Evolutionary conservation across 2,888 invertebrate genomes (phyloP).

Genomic region (Pseudococcus longispinus): DNA sequence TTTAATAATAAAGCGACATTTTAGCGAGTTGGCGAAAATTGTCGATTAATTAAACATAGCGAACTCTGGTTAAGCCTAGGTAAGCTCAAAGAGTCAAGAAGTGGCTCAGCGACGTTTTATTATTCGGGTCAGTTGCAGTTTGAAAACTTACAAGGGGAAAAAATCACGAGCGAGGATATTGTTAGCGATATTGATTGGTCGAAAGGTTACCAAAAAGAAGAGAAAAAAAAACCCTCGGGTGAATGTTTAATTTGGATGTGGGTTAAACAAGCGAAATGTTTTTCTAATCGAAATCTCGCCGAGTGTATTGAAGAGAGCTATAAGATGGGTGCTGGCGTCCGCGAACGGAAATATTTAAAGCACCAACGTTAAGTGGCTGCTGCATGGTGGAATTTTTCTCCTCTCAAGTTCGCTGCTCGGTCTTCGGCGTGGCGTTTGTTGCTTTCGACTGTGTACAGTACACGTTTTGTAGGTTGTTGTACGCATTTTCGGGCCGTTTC

Average conservation of each 20-base stretch:
- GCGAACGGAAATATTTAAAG: conserved; percentile 35
- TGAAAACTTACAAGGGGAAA: too few relatives aligned
- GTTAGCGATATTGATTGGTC: too few relatives aligned
- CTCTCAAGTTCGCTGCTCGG: neutral
- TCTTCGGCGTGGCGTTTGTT: neutral
- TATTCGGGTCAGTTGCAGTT: too few relatives aligned
- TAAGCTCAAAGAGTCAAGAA: too few relatives aligned
- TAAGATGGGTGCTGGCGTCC: neutral
- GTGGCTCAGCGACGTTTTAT: neutral
- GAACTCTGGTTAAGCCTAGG: neutral
- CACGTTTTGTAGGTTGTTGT: conserved; percentile 22
- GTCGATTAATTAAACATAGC: neutral
- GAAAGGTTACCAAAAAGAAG: neutral
- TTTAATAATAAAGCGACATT: conserved; percentile 13
- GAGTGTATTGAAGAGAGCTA: neutral
- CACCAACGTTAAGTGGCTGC: conserved; percentile 6
- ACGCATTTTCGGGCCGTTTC: conserved; percentile 42
- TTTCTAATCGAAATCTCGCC: neutral
- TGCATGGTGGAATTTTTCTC: neutral
- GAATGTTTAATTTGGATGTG: neutral
- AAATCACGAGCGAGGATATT: too few relatives aligned
- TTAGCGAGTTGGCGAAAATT: neutral
- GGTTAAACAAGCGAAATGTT: neutral
- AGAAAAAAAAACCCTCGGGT: neutral
- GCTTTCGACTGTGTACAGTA: neutral